These are phyloP conservation scores for Maniola jurtina DNA, from an alignment of 1,140 invertebrate genomes.

Conservation along the genomic window DNA sequence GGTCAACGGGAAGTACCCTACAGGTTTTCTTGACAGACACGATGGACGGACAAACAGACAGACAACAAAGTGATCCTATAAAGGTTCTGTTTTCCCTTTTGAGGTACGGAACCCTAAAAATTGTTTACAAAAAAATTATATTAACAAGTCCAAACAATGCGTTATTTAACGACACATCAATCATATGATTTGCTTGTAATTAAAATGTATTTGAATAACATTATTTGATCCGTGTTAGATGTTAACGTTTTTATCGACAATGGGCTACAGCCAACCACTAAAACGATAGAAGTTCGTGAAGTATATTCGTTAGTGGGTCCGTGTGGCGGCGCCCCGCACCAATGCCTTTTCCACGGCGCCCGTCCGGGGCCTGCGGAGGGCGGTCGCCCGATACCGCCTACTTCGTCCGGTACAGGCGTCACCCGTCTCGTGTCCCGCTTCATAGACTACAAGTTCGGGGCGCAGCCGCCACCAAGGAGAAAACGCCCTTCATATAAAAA, in stretches of 20 bases:
- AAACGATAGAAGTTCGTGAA: constrained; percentile 69
- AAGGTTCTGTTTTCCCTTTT: too few relatives aligned
- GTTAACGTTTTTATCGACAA: constrained; percentile 48
- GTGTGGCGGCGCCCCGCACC: constrained; percentile 70
- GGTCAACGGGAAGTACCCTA: too few relatives aligned
- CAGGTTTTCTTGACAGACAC: too few relatives aligned
- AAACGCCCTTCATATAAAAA: constrained; percentile 50
- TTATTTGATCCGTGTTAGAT: constrained; percentile 17
- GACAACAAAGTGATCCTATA: too few relatives aligned
- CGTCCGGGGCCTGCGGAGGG: constrained; percentile 69
- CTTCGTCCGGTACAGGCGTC: constrained; percentile 75
- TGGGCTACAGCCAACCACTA: constrained; percentile 53
- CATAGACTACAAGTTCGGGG: constrained; percentile 47
- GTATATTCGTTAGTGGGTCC: constrained; percentile 73
- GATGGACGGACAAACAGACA: too few relatives aligned
- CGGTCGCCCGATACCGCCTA: constrained; percentile 73
- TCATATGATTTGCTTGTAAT: not conserved
- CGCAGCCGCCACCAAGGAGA: constrained; percentile 48
- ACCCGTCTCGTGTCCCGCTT: constrained; percentile 69
- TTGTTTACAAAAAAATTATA: too few relatives aligned
- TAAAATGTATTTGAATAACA: not conserved
- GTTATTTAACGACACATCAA: too few relatives aligned
- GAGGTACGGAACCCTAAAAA: too few relatives aligned
- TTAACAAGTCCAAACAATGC: too few relatives aligned
- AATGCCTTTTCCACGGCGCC: constrained; percentile 63